Evolutionary conservation across 2,888 invertebrate species (phyloP).

Genomic region (Fragum sueziense): DNA sequence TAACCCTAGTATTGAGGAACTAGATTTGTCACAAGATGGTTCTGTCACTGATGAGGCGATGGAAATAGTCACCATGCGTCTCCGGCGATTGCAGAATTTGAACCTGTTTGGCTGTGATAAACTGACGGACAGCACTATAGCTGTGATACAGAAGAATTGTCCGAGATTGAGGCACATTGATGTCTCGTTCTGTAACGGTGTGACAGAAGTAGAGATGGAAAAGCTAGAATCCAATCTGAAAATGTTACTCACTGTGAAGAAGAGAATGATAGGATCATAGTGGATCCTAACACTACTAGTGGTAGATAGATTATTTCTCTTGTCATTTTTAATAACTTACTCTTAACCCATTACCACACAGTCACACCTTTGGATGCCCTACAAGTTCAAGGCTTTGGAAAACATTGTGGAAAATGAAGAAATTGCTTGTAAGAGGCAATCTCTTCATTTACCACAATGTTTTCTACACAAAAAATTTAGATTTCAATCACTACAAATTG

Average conservation of each 20-base stretch:
- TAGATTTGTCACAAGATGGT: slow-evolving; percentile 87
- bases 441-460: too few species aligned
- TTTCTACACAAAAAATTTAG: too few species aligned
- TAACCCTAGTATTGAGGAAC: slow-evolving; percentile 88
- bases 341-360: too few species aligned
- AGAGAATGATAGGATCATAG: slow-evolving; percentile 71
- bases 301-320: too few species aligned
- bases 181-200: slow-evolving; percentile 83
- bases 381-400: too few species aligned
- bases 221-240: slow-evolving; percentile 67
- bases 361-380: too few species aligned
- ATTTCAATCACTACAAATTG: too few species aligned
- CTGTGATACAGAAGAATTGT: slow-evolving; percentile 84
- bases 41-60: slow-evolving; percentile 88
- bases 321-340: too few species aligned
- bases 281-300: too few species aligned
- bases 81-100: slow-evolving; percentile 85
- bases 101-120: slow-evolving; percentile 86
- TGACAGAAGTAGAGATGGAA: slow-evolving; percentile 75
- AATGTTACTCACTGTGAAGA: slow-evolving; percentile 70
- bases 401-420: too few species aligned
- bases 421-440: too few species aligned
- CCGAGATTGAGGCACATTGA: slow-evolving; percentile 85
- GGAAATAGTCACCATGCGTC: slow-evolving; percentile 82
- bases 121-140: slow-evolving; percentile 85